A percentile compares a stretch with the other conserved stretches of the same genome.
phyloP scores from a whole-genome alignment of 1,140 invertebrate species.

The Listronotus bonariensis region DNA sequence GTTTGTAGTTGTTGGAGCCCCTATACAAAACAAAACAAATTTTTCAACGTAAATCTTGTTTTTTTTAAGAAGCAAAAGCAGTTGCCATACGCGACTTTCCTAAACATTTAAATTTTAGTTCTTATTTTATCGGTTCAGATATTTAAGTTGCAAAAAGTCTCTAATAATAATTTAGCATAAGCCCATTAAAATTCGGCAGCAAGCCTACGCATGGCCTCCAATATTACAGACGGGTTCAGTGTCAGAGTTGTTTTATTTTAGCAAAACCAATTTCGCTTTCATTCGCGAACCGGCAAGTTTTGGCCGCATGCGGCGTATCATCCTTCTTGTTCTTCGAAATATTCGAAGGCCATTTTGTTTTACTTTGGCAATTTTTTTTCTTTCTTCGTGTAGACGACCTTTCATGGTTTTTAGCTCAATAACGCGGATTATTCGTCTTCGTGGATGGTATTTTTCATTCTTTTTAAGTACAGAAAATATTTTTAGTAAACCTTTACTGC shows the following conservation, averaged over 20 bases:
- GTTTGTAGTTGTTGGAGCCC: no score
- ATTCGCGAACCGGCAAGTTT: background rate
- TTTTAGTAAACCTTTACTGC: no score
- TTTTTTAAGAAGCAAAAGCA: no score
- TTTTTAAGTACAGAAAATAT: background rate
- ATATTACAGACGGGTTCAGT: background rate
- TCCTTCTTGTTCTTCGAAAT: constrained; percentile 5
- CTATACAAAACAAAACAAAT: no score
- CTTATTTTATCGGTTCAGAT: no score
- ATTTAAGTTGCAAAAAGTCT: background rate
- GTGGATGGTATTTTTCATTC: background rate
- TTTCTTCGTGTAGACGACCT: constrained; percentile 8
- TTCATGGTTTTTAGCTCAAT: constrained; percentile 12
- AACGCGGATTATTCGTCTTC: background rate
- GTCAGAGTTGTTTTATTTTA: background rate
- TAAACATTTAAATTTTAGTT: no score
- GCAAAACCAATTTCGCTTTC: background rate
- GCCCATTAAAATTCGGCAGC: constrained; percentile 2
- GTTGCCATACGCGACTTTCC: no score
- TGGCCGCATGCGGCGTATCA: background rate
- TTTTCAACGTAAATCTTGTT: no score
- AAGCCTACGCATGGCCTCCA: background rate
- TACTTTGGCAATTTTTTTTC: background rate
- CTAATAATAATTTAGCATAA: background rate
- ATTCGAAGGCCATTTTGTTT: constrained; percentile 12